phyloP scores from a whole-genome alignment of 2,113 vertebrate species.

The Potamarius usumacintae region DNA sequence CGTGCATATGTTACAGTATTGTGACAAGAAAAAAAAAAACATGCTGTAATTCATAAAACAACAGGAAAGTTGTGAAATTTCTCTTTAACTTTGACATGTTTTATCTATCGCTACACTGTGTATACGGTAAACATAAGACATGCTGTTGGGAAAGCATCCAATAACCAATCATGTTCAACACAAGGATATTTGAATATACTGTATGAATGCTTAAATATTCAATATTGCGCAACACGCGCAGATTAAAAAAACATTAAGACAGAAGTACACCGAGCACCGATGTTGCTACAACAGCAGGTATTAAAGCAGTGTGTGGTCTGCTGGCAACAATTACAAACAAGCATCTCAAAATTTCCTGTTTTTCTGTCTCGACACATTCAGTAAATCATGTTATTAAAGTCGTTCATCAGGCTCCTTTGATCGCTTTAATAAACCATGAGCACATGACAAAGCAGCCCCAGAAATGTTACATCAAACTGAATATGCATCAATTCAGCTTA shows the following conservation, averaged over 20 bases:
- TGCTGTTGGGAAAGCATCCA: background rate
- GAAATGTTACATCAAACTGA: background rate
- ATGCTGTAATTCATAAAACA: too few relatives aligned
- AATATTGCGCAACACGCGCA: background rate
- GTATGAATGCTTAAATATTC: background rate
- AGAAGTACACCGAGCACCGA: background rate
- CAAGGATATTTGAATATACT: too few relatives aligned
- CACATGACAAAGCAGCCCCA: background rate
- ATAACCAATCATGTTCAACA: background rate
- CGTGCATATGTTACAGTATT: too few relatives aligned
- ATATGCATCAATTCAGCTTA: background rate
- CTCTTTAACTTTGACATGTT: background rate
- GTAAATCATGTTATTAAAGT: background rate
- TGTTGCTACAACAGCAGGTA: background rate
- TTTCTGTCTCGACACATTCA: background rate
- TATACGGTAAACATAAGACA: background rate
- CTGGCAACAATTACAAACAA: background rate
- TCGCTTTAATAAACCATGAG: background rate
- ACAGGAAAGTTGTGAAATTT: too few relatives aligned
- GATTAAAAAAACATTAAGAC: background rate
- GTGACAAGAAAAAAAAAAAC: too few relatives aligned
- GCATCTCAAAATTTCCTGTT: background rate
- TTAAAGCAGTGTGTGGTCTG: conserved; percentile 8
- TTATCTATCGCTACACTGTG: background rate
- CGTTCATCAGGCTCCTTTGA: background rate